Conservation (phyloP, 2,797 vertebrate species). For the Chloroceryle inda region DNA sequence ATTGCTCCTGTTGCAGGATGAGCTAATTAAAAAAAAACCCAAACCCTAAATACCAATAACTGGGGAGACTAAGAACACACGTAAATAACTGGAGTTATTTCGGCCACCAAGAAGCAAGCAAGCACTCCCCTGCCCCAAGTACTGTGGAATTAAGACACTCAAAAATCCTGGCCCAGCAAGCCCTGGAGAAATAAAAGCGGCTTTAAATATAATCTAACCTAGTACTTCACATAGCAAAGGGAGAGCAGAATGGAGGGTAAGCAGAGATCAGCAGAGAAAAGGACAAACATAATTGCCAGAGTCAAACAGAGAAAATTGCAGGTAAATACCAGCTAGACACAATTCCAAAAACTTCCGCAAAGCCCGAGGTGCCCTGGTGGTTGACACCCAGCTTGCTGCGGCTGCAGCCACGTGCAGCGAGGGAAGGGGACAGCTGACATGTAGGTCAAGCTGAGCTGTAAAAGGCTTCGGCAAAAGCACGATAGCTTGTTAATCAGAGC, state of each 20-base stretch:
- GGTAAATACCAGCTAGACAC: conserved; percentile 6
- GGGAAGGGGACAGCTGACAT: neutral
- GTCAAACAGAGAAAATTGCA: conserved; percentile 58
- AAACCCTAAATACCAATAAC: neutral
- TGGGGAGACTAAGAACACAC: neutral
- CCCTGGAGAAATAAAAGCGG: conserved; percentile 67
- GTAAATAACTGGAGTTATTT: neutral
- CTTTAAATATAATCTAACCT: conserved; percentile 50
- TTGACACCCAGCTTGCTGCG: neutral
- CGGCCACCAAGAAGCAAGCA: neutral
- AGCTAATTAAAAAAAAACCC: neutral
- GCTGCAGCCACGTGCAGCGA: rapidly evolving
- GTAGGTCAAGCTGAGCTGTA: neutral
- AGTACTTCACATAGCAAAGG: neutral
- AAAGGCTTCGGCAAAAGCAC: neutral
- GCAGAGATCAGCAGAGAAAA: conserved; percentile 30
- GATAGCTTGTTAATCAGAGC: neutral
- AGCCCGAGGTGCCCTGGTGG: rapidly evolving
- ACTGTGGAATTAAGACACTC: conserved; percentile 25
- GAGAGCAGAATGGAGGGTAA: neutral
- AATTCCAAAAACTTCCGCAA: neutral
- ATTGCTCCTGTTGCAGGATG: neutral
- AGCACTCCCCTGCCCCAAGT: neutral
- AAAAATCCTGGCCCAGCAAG: conserved; percentile 48
- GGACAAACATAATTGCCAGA: conserved; percentile 62